Evolutionary conservation across 2,888 invertebrate genomes (phyloP), one percentile per base, ranked within the genome.

Genomic region (Cistogaster globosa): DNA sequence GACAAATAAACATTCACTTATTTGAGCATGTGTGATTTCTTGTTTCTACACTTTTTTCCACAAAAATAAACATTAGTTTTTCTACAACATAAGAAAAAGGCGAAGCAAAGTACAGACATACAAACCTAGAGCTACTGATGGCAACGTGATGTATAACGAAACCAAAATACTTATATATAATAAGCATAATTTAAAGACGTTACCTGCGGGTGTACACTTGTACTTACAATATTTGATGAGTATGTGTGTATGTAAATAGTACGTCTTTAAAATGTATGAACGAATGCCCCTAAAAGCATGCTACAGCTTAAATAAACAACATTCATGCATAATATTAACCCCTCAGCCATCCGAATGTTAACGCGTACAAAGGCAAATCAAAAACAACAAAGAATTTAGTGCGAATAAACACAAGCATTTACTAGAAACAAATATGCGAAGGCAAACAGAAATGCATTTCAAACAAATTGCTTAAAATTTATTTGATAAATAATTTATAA

Each of bases 251-350:
- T 38, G 22, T 7, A 5, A 32, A 8, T 32, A 32, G 6, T 32
- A 4, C 26, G 16, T 45, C 18, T 57, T 20, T 62, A 48, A 38
- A 63, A 76, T 67, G 11, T 60, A 53, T 42, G 63, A 65, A 79
- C 55, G 45, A 67, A 53, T 76, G 53, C 53, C 9, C 58, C 69
- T 65, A 71, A 80, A 71, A 71, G 67, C 72, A 53, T 84, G 75
- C 63, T 76, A 57, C 80, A 55, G 45, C 53, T 62, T 62, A 81
- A 75, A 77, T 58, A 72, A 58, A 83, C 65, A 77, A 71, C 51
- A 60, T 65, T 65, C 65, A 36, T 77, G 76, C 58, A 83, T 71
- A 72, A 71, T 45, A 76, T 58, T 62, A 80, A 76, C 67, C 71
- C 53, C 80, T 48, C 38, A 65, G 48, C 58, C 60, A 72, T 76